Base-by-base conservation (phyloP, 2,113 vertebrate genomes). In the Alosa alosa region DNA sequence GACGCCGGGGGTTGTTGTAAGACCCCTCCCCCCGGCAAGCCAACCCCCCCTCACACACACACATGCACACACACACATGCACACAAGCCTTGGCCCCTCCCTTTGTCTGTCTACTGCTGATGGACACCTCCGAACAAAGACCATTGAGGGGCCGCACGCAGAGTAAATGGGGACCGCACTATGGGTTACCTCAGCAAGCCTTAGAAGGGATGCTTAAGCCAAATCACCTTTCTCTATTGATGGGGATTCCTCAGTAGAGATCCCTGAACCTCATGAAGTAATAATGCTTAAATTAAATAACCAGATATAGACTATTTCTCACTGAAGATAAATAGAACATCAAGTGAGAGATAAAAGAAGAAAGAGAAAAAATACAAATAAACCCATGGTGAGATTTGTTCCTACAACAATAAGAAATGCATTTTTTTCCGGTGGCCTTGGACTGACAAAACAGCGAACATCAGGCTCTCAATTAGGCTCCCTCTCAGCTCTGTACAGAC, bases 121-220 rank as follows among this genome's bases (percentile, higher is more conserved):
- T 87, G 91, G 91, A 92, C 88, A 83, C 46, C 20, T 50, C 31
- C 18, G 46, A 88, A 90, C 88, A 89, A 89, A 89, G 87, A 82
- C 82, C 55, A 50, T 20, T 0, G 41, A 36, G 25, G 31, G 64
- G 31, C 10, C 25, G 60, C 57, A 25, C 39, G 6, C 31, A 82
- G 82, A 46, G 3, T 75, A 82, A 55, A 84, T 20, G 10, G 5
- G 11, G 18, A 57, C 7, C 22, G n/a, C 2, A 15, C 9, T 36
- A 15, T 31, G 64, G 64, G 36, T 72, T 72, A 72, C 64, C 64
- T 36, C 25, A 13, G 64, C 64, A 72, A 31, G 64, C 64, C 7
- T 31, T 36, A 13, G 8, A 72, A 72, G 64, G 1, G 31, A 72
- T 36, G 4, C 8, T 7, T 4, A 72, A 72, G n/a, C 25, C 64